phyloP scores from a whole-genome alignment of 1,140 invertebrate species.

The Homarus americanus region DNA sequence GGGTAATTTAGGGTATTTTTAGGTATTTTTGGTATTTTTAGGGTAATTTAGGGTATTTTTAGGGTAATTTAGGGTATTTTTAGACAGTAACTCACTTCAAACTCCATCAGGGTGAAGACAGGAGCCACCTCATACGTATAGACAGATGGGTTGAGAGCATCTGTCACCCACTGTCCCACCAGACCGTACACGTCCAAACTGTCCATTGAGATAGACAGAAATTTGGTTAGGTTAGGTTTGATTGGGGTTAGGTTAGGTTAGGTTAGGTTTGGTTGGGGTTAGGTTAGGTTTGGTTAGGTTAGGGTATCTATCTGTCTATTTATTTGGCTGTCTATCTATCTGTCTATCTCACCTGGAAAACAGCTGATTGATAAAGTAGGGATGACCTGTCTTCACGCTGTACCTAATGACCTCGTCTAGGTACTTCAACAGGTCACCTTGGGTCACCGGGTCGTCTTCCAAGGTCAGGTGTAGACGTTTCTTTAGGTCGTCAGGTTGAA shows the following conservation, averaged over 20 bases:
- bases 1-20: too few relatives aligned
- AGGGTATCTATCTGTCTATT: too few relatives aligned
- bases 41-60: too few relatives aligned
- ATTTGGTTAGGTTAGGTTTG: too few relatives aligned
- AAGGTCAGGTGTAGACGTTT: constrained; percentile 83
- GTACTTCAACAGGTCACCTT: constrained; percentile 84
- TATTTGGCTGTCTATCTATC: too few relatives aligned
- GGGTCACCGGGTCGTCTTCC: constrained; percentile 81
- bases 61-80: too few relatives aligned
- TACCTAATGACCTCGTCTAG: constrained; percentile 83
- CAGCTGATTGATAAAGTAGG: constrained; percentile 87
- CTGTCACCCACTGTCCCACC: constrained; percentile 90
- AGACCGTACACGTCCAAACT: constrained; percentile 91
- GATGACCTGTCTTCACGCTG: constrained; percentile 86
- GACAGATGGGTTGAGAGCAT: constrained; percentile 91
- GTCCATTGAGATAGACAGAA: constrained; percentile 76
- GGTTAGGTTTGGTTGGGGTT: too few relatives aligned
- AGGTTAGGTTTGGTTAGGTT: too few relatives aligned
- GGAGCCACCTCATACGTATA: constrained; percentile 96
- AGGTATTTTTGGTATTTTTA: too few relatives aligned
- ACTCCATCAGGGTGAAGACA: constrained; percentile 91
- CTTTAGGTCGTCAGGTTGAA: constrained; percentile 36
- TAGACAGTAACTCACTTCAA: too few relatives aligned
- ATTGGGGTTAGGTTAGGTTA: too few relatives aligned
- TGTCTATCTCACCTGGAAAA: constrained; percentile 77